Base-by-base conservation (phyloP, 23 tunicate species). In the Styela plicata region DNA sequence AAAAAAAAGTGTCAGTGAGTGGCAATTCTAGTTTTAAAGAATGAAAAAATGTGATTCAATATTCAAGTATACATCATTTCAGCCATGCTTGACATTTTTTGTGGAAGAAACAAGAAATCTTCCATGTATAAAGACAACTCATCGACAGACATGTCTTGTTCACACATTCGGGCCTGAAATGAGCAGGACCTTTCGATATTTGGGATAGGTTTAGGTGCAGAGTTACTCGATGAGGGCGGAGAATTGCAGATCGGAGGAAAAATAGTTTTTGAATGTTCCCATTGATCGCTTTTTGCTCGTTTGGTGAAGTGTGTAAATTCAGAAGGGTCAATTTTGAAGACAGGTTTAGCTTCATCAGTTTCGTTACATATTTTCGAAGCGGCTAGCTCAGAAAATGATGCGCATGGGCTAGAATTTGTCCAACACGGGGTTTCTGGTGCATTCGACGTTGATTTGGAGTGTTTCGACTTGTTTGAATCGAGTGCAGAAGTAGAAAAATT, bases 21-120 rank as follows among this genome's bases (percentile, higher is more conserved):
- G n/a, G n/a, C n/a, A n/a, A n/a, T n/a, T n/a, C n/a, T n/a, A n/a
- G n/a, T n/a, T n/a, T n/a, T n/a, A n/a, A n/a, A n/a, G n/a, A n/a
- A n/a, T n/a, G n/a, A n/a, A n/a, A n/a, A n/a, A n/a, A n/a, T n/a
- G n/a, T n/a, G n/a, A n/a, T n/a, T n/a, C n/a, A n/a, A n/a, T 5
- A 25, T 5, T 52, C 63, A 89, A 21, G 85, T 89, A 79, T 89
- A 89, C 94, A 89, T 89, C 94, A 89, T 89, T 79, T 89, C 94
- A 17, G 94, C 94, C 94, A 89, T 89, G 3, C 76, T 20, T 27
- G 94, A 89, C 94, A 89, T 89, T 80, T 89, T 89, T 1, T 79
- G 74, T 16, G 94, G 94, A 7, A 84, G 53, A 29, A 89, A 78
- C 70, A 89, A 74, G 57, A 68, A 79, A 44, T 89, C 82, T 64